Evolutionary conservation across 2,113 vertebrate species (phyloP).

Genomic region (Rattus rattus): DNA sequence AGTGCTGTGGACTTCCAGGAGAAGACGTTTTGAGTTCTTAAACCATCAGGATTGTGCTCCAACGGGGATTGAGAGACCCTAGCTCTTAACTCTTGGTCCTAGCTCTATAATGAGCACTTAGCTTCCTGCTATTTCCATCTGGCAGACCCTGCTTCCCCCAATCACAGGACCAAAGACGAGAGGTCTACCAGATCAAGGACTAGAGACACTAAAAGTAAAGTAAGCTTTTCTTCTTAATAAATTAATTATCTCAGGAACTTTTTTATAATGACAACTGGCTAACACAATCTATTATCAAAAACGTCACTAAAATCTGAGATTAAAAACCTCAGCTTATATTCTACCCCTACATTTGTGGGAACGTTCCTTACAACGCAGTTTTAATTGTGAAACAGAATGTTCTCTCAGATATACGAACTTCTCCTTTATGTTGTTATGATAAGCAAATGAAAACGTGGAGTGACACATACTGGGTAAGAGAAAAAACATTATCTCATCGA

Average conservation of each 20-base stretch:
- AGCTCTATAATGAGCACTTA: not conserved
- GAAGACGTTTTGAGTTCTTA: not conserved
- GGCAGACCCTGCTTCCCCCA: not conserved
- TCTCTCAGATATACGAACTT: constrained; percentile 58
- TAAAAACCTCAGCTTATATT: not conserved
- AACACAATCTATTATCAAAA: constrained; percentile 15
- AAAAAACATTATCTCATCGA: not conserved
- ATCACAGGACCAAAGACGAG: not conserved
- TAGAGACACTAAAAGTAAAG: not conserved
- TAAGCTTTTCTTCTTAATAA: not conserved
- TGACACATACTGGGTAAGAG: not conserved
- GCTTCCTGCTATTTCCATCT: not conserved
- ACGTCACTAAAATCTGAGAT: not conserved
- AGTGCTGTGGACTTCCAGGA: too few relatives aligned
- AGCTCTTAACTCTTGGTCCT: not conserved
- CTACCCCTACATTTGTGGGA: not conserved
- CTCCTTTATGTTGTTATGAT: constrained; percentile 32
- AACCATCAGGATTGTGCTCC: not conserved
- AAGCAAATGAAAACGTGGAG: constrained; percentile 28
- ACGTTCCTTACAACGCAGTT: constrained; percentile 44
- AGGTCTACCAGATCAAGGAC: not conserved
- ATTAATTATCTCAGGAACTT: not conserved
- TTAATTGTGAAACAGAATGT: constrained; percentile 60
- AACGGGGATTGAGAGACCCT: not conserved
- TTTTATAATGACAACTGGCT: not conserved